Evolutionary conservation across 2,113 vertebrate genomes (phyloP).

Genomic region (Lates calcarifer): DNA sequence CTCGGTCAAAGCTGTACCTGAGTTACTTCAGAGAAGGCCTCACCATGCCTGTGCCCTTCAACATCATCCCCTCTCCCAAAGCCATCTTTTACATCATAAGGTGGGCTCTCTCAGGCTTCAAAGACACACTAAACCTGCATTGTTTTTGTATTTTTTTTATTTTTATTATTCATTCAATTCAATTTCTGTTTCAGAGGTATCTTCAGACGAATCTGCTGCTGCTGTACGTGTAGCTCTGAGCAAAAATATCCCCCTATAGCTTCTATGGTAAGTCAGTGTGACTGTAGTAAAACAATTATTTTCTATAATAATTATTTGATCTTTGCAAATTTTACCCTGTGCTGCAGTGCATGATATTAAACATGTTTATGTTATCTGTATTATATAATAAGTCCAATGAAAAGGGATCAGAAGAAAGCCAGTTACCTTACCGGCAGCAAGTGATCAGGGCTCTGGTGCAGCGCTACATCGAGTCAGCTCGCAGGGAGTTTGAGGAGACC

Average conservation of each 20-base stretch:
- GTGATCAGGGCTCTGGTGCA: slow-evolving; percentile 91
- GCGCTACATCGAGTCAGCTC: slow-evolving; percentile 90
- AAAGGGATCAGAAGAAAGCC: slow-evolving; percentile 59
- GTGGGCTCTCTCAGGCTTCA: slow-evolving; percentile 68
- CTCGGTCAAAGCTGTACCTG: slow-evolving; percentile 92
- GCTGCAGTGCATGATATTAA: background rate
- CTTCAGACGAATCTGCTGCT: slow-evolving; percentile 86
- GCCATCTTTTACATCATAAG: slow-evolving; percentile 87
- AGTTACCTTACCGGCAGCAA: slow-evolving; percentile 85
- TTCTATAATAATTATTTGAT: too few species aligned
- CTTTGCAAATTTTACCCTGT: background rate
- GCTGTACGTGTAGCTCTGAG: slow-evolving; percentile 78
- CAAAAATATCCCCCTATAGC: slow-evolving; percentile 84
- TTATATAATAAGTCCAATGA: slow-evolving; percentile 58
- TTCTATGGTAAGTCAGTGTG: slow-evolving; percentile 79
- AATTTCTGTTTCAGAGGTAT: slow-evolving; percentile 78
- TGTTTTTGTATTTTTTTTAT: background rate
- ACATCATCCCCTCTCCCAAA: slow-evolving; percentile 92
- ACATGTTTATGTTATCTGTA: slow-evolving; percentile 1
- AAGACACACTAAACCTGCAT: background rate
- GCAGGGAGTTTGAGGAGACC: slow-evolving; percentile 90
- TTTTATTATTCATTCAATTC: background rate
- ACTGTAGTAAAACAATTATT: background rate
- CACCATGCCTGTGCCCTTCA: slow-evolving; percentile 92
- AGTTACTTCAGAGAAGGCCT: slow-evolving; percentile 92